These are phyloP conservation scores for Panagrolaimus sp. DNA, from an alignment of 1,140 invertebrate species.

Conservation along the genomic window DNA sequence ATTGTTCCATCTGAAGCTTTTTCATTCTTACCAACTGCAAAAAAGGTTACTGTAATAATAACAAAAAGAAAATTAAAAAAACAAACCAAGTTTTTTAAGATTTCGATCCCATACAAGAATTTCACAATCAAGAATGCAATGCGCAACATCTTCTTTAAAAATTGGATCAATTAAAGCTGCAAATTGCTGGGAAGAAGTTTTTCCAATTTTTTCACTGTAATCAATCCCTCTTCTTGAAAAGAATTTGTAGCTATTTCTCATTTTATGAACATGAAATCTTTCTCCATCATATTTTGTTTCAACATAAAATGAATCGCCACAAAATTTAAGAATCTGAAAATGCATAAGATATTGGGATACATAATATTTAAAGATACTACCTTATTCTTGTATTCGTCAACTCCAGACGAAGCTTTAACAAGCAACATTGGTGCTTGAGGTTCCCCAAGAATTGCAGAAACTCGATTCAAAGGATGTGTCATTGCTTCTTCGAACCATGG, in stretches of 20 bases:
- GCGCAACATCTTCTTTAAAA: constrained; percentile 28
- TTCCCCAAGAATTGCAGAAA: no score
- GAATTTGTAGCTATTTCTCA: constrained; percentile 26
- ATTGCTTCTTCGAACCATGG: not conserved
- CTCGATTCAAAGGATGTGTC: not conserved
- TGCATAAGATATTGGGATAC: not conserved
- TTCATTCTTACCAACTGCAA: constrained; percentile 46
- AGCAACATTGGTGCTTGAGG: not conserved
- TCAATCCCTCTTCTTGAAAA: constrained; percentile 40
- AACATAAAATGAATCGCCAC: constrained; percentile 41
- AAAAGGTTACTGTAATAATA: not conserved
- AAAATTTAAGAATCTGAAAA: constrained; percentile 44
- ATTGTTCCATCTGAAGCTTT: constrained; percentile 36
- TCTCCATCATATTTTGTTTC: constrained; percentile 46
- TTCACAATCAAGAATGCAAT: constrained; percentile 46
- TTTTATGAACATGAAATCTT: constrained; percentile 43
- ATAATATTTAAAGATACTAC: not conserved
- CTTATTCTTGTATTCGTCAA: not conserved
- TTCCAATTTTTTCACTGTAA: constrained; percentile 33
- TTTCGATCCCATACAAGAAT: constrained; percentile 37
- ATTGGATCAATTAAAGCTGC: constrained; percentile 35
- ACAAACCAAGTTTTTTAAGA: constrained; percentile 29
- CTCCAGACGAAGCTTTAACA: not conserved
- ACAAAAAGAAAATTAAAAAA: constrained; percentile 15
- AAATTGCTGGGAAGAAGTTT: constrained; percentile 20